Evolutionary conservation across 2,888 invertebrate species (phyloP).

Genomic region (Ommatoiulus sabulosus): DNA sequence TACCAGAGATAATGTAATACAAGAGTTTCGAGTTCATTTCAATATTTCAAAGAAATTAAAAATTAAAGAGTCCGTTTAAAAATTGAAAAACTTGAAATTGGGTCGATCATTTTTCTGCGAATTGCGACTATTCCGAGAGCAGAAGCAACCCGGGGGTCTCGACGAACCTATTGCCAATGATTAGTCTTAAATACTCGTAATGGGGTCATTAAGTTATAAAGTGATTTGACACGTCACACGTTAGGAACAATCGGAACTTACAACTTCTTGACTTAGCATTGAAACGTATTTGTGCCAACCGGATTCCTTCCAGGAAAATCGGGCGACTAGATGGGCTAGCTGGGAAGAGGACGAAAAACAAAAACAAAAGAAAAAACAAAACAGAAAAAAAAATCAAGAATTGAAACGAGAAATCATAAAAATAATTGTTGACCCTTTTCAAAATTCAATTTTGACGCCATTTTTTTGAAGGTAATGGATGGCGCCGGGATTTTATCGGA

Average conservation of each 20-base stretch:
- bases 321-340: slow-evolving; percentile 58
- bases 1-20: too few relatives aligned
- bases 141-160: not conserved
- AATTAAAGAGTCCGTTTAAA: too few relatives aligned
- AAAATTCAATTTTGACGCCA: too few relatives aligned
- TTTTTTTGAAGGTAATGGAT: too few relatives aligned
- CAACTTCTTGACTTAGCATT: slow-evolving; percentile 55
- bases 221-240: not conserved
- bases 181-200: too few relatives aligned
- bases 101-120: too few relatives aligned
- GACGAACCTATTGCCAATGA: too few relatives aligned
- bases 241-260: slow-evolving; percentile 54
- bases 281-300: slow-evolving; percentile 55
- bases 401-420: slow-evolving; percentile 54
- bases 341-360: slow-evolving; percentile 56
- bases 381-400: slow-evolving; percentile 57
- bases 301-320: slow-evolving; percentile 59
- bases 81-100: too few relatives aligned
- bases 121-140: not conserved
- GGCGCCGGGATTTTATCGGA: too few relatives aligned
- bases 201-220: not conserved
- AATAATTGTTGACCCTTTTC: not conserved
- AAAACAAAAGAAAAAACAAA: slow-evolving; percentile 48
- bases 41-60: too few relatives aligned
- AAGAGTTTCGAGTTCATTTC: too few relatives aligned